Evolutionary conservation across 2,888 invertebrate genomes (phyloP), one percentile per base, ranked within the genome.

Genomic region (Xiphydria camelus): DNA sequence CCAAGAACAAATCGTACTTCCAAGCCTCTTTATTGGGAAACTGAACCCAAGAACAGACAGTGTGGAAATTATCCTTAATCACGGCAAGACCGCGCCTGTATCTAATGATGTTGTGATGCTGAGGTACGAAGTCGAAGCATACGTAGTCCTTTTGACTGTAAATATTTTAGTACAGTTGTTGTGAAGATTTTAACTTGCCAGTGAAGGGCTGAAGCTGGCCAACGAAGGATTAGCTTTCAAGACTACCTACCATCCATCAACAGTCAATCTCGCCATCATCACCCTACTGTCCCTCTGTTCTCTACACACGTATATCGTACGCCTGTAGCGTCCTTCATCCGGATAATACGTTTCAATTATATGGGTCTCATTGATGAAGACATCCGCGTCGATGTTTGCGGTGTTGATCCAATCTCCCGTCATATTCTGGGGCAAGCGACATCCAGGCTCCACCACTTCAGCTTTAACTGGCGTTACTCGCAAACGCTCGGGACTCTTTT

Each of bases 401-500:
- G 97, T 96, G 66, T 97, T 97, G 39, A 96, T 92, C 97, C 97
- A 98, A 15, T 90, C 85, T 0, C 98, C 96, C 0, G 89, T 85
- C 76, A 94, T 94, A 73, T 97, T 96, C 72, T 93, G 89, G 0
- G 97, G 95, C 47, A 98, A 76, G 32, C 92, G 85, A 68, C 97
- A 98, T 0, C 93, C 91, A 3, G 97, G 90, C 55, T 89, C 88
- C 0, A 95, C 93, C 4, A 89, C 85, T 78, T 94, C 94, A 0
- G 92, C 82, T 80, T 94, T 89, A 64, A 92, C 92, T 39, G 94
- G 93, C 1, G 87, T 92, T 15, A 95, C 80, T 55, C 88, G 83
- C 45, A 94, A 82, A 77, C 94, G 86, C 70, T 93, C 94, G 0
- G 94, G 94, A 47, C 94, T 94, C 61, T 91, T 89, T 75, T 96